Conservation (phyloP, 2,888 invertebrate species). For the Anthophora plumipes region DNA sequence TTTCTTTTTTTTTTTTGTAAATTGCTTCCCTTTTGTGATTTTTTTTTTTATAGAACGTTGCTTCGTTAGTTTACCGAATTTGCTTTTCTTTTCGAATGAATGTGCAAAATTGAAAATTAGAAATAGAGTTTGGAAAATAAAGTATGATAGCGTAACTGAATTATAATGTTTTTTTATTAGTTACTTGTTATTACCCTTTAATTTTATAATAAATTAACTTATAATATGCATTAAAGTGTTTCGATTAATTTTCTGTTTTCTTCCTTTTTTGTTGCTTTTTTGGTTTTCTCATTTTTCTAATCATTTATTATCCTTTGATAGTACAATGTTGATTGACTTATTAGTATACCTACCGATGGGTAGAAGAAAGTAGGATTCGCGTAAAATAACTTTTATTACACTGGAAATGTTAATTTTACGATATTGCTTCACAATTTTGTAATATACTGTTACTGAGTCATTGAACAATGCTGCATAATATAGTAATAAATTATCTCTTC, state of each 20-base stretch:
- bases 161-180: not conserved
- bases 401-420: not conserved
- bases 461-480: slow-evolving; percentile 3
- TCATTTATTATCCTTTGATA: not conserved
- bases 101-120: too few species aligned
- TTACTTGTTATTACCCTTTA: not conserved
- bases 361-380: not conserved
- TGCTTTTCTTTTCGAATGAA: too few species aligned
- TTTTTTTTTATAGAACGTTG: too few species aligned
- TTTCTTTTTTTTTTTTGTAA: not conserved
- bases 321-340: not conserved
- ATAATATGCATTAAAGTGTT: not conserved
- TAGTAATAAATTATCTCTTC: slow-evolving; percentile 30
- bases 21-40: not conserved
- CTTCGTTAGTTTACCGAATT: too few species aligned
- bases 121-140: too few species aligned
- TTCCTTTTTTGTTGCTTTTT: not conserved
- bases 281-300: not conserved
- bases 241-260: not conserved
- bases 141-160: too few species aligned
- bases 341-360: not conserved
- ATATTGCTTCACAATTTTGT: not conserved
- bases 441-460: not conserved
- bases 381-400: not conserved
- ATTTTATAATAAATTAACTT: not conserved